Percentiles rank a stretch among this genome's conserved stretches.
phyloP scores from a whole-genome alignment of 1,140 invertebrate species.

The Drosophila tsacasi region DNA sequence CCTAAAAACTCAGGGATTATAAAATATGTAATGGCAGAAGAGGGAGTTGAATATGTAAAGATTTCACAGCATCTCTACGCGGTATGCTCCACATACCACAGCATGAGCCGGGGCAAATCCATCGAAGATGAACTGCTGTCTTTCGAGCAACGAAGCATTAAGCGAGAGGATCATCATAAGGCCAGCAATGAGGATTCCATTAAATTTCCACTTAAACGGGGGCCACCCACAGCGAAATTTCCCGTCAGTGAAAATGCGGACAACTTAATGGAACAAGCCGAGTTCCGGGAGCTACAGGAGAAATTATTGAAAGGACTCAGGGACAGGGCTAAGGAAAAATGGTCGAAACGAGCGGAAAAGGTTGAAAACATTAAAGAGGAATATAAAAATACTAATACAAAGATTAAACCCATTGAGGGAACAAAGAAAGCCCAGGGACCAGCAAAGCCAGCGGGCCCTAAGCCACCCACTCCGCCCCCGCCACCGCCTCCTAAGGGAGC shows the following conservation, averaged over 20 bases:
- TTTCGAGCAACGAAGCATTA: constrained; percentile 2
- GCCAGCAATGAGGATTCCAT: neutral
- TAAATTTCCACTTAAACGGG: constrained; percentile 12
- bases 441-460: neutral
- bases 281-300: neutral
- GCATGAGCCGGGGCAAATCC: neutral
- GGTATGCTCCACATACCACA: neutral
- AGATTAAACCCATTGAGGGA: neutral
- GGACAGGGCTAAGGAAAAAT: neutral
- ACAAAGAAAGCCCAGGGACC: neutral
- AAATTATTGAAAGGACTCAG: constrained; percentile 5
- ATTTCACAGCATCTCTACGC: neutral
- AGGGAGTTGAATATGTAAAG: constrained; percentile 1
- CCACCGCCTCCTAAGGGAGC: neutral
- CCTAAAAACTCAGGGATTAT: neutral
- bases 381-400: neutral
- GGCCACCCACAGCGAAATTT: constrained; percentile 6
- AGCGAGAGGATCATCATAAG: neutral
- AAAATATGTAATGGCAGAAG: neutral
- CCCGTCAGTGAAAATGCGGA: constrained; percentile 14
- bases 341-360: neutral
- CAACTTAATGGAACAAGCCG: neutral
- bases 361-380: neutral
- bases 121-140: constrained; percentile 1
- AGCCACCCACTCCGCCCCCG: neutral